Evolutionary conservation across 37 sponge, comb jelly and placozoan species (phyloP).

Genomic region (Aplysina aerophoba): DNA sequence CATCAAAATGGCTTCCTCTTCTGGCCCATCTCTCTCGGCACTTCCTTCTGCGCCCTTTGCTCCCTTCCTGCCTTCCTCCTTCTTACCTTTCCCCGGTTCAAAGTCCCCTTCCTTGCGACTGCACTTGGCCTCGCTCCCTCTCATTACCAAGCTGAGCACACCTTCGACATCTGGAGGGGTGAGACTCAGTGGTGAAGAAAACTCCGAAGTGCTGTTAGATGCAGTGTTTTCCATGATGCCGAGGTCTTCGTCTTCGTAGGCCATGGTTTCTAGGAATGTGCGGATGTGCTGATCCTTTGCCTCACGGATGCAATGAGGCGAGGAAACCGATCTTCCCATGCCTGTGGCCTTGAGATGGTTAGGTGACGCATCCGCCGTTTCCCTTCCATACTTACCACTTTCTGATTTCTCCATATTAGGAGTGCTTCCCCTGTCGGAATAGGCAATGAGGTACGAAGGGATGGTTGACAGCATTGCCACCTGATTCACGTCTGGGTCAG

Average conservation of each 20-base stretch:
- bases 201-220: conserved; percentile 54
- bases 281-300: conserved; percentile 48
- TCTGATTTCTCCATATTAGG: conserved; percentile 4
- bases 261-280: conserved; percentile 57
- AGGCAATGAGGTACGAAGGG: neutral
- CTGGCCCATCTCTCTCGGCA: no score
- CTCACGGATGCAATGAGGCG: conserved; percentile 20
- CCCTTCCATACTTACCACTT: neutral
- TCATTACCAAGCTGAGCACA: no score
- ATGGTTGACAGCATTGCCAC: neutral
- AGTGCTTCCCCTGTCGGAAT: neutral
- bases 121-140: no score
- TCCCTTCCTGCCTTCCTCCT: neutral
- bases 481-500: conserved; percentile 64
- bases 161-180: conserved; percentile 66
- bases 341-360: neutral
- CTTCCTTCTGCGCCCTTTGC: neutral
- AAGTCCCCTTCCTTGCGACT: neutral
- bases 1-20: neutral
- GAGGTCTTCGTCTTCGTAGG: conserved; percentile 46
- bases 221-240: conserved; percentile 54
- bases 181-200: conserved; percentile 58
- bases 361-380: neutral
- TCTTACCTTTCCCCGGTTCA: neutral
- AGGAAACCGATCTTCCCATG: conserved; percentile 1